Conservation (phyloP, 2,888 invertebrate species). For the Coleophora deauratella region DNA sequence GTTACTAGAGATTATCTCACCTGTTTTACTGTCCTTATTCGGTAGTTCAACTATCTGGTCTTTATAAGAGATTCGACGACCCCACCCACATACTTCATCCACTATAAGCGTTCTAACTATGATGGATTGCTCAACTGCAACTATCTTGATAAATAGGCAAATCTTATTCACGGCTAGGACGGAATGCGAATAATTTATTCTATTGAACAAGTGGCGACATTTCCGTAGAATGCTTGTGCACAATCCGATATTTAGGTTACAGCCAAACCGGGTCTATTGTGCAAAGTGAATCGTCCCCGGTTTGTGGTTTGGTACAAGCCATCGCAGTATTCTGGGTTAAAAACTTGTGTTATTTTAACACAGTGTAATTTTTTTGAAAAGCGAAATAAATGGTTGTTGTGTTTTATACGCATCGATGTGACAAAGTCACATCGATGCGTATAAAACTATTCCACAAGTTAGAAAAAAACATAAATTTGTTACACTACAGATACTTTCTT, state of each 20-base stretch:
- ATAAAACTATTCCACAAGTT: neutral
- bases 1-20: neutral
- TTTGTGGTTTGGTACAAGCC: conserved; percentile 32
- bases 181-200: conserved; percentile 38
- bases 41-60: no score
- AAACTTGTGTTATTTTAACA: conserved; percentile 1
- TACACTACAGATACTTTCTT: no score
- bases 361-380: no score
- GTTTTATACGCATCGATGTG: neutral
- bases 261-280: conserved; percentile 64
- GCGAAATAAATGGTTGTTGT: neutral
- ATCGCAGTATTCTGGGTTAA: conserved; percentile 14
- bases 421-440: neutral
- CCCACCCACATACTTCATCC: no score
- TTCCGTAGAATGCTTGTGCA: conserved; percentile 42
- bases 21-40: no score
- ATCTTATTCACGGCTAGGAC: conserved; percentile 4
- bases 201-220: conserved; percentile 44
- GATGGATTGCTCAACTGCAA: no score
- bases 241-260: conserved; percentile 69
- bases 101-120: no score
- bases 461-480: neutral
- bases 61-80: no score
- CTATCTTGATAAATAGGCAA: neutral
- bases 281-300: conserved; percentile 62